Conservation (phyloP, 2,797 vertebrate species). For the Pitangus sulphuratus region DNA sequence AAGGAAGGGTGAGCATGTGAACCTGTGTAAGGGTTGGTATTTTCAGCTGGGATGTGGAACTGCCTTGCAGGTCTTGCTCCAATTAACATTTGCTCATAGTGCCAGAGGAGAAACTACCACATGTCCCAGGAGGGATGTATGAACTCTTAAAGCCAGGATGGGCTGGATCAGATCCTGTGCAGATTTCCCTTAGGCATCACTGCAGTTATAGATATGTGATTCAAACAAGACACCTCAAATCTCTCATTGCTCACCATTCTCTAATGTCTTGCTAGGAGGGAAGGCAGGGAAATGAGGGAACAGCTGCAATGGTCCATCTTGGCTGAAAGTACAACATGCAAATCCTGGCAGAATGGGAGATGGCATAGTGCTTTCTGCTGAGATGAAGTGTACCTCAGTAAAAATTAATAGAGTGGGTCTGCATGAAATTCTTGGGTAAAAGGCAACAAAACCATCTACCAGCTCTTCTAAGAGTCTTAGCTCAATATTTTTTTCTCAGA, state of each 20-base stretch:
- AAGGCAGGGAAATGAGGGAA: neutral
- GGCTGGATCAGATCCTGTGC: neutral
- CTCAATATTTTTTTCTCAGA: neutral
- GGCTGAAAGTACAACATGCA: neutral
- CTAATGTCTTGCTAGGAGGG: neutral
- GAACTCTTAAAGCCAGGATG: neutral
- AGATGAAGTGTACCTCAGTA: neutral
- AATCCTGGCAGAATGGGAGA: neutral
- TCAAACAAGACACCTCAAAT: neutral
- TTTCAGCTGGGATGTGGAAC: neutral
- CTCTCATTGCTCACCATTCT: neutral
- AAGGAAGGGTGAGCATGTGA: neutral
- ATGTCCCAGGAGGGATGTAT: neutral
- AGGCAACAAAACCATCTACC: neutral
- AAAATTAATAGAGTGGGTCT: neutral
- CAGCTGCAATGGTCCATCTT: neutral
- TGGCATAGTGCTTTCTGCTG: neutral
- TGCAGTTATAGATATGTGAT: accelerated
- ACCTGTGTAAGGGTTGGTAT: neutral
- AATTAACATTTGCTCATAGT: neutral
- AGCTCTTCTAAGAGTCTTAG: neutral
- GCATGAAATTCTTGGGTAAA: neutral
- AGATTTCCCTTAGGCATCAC: neutral
- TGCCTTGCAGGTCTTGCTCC: neutral
- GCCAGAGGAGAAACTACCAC: neutral